Percentiles rank a stretch among this genome's conserved stretches.
Conservation (phyloP, 2,113 vertebrate species). For the Corythaixoides concolor region DNA sequence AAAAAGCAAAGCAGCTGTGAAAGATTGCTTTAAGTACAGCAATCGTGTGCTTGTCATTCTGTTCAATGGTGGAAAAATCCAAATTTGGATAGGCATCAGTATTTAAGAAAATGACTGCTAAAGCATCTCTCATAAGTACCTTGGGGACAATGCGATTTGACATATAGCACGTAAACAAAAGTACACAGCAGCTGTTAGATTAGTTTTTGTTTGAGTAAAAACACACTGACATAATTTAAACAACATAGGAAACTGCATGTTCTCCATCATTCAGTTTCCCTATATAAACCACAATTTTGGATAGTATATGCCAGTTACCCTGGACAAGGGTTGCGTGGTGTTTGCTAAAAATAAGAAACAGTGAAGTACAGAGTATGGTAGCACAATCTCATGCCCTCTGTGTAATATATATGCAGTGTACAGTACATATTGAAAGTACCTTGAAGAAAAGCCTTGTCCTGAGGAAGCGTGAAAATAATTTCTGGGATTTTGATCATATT, state of each 20-base stretch:
- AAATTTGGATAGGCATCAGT: constrained; percentile 84
- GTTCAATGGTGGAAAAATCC: constrained; percentile 78
- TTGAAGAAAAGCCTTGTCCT: background rate
- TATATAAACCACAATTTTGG: background rate
- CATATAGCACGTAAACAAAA: constrained; percentile 78
- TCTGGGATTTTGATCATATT: background rate
- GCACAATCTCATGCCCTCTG: background rate
- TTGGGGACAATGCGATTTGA: constrained; percentile 77
- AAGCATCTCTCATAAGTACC: constrained; percentile 80
- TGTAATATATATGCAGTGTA: background rate
- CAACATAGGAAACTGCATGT: background rate
- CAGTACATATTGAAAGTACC: background rate
- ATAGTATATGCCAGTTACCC: background rate
- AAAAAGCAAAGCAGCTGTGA: constrained; percentile 82
- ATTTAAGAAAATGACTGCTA: constrained; percentile 89
- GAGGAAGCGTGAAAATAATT: background rate
- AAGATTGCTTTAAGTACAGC: constrained; percentile 88
- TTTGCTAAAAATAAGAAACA: background rate
- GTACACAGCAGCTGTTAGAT: constrained; percentile 79
- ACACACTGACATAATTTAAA: constrained; percentile 34
- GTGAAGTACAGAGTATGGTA: background rate
- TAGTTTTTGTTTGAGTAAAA: constrained; percentile 72
- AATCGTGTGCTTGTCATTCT: constrained; percentile 90
- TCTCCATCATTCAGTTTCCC: constrained; percentile 1
- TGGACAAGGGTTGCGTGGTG: background rate